A percentile compares a stretch with the other conserved stretches of the same genome.
These are phyloP conservation scores for Scrobipalpa costella DNA, from an alignment of 2,888 invertebrate genomes.

Conservation along the genomic window DNA sequence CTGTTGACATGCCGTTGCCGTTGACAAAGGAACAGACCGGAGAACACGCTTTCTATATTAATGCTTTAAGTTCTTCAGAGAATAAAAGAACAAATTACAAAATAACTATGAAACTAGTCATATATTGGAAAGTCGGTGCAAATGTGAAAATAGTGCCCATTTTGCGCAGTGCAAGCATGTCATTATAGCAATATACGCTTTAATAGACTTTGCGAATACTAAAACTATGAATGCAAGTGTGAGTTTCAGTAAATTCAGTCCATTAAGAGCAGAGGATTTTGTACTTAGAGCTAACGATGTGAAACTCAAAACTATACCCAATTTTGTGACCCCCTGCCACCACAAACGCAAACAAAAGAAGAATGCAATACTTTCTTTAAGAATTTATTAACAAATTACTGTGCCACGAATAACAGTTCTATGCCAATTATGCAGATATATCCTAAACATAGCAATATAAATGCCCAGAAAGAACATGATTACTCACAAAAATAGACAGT, in stretches of 20 bases:
- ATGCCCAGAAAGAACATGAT: not conserved
- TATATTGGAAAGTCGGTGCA: not conserved
- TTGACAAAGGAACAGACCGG: not conserved
- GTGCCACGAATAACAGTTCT: not conserved
- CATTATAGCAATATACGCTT: not conserved
- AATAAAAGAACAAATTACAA: not conserved
- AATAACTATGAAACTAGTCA: not conserved
- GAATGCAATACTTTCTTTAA: not conserved
- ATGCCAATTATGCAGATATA: not conserved
- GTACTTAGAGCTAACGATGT: not conserved
- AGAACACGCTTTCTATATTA: not conserved
- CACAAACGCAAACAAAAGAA: not conserved
- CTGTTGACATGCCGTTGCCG: not conserved
- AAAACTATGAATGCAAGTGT: not conserved
- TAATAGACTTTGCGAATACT: not conserved
- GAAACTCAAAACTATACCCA: not conserved
- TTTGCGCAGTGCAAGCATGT: not conserved
- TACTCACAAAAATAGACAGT: too few relatives aligned
- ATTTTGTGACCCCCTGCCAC: not conserved
- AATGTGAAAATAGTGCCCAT: not conserved
- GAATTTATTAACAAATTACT: not conserved
- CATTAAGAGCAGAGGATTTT: not conserved
- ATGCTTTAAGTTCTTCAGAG: not conserved
- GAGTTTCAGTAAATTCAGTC: not conserved
- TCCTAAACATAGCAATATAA: not conserved